Evolutionary conservation across 2,888 invertebrate species (phyloP).

Genomic region (Beris chalybata): DNA sequence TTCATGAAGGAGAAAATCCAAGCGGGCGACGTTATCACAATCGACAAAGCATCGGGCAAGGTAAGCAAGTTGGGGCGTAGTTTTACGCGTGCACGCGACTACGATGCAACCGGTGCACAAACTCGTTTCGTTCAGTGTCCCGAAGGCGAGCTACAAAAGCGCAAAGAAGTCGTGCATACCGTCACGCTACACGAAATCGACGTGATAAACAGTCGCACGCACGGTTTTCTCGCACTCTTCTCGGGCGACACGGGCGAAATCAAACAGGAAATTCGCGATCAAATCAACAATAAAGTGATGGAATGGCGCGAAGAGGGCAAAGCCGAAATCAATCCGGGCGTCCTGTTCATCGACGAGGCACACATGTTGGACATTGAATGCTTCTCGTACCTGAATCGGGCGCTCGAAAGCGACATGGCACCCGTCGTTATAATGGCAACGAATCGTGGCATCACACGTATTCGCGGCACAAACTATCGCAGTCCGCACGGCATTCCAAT

Average conservation of each 20-base stretch:
- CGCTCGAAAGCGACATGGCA: constrained; percentile 94
- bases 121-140: constrained; percentile 97
- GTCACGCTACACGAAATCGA: constrained; percentile 99
- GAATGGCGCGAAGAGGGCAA: constrained; percentile 99
- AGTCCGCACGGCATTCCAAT: constrained; percentile 98
- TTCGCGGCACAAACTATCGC: constrained; percentile 89
- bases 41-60: constrained; percentile 97
- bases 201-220: constrained; percentile 97
- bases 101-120: constrained; percentile 90
- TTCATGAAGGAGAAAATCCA: constrained; percentile 94
- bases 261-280: constrained; percentile 94
- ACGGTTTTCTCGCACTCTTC: constrained; percentile 96
- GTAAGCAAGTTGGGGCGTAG: constrained; percentile 89
- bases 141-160: constrained; percentile 96
- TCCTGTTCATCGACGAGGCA: constrained; percentile 94
- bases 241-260: constrained; percentile 99
- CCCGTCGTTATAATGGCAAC: constrained; percentile 99
- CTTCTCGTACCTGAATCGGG: constrained; percentile 96
- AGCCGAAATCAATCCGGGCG: constrained; percentile 98
- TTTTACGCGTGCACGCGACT: constrained; percentile 94
- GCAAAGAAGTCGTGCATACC: constrained; percentile 96
- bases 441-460: constrained; percentile 91
- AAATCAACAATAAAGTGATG: constrained; percentile 95
- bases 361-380: constrained; percentile 99
- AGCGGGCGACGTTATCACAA: constrained; percentile 95